These are phyloP conservation scores for Galagoides demidoff DNA, from an alignment of 2,797 vertebrate species.

Conservation along the genomic window DNA sequence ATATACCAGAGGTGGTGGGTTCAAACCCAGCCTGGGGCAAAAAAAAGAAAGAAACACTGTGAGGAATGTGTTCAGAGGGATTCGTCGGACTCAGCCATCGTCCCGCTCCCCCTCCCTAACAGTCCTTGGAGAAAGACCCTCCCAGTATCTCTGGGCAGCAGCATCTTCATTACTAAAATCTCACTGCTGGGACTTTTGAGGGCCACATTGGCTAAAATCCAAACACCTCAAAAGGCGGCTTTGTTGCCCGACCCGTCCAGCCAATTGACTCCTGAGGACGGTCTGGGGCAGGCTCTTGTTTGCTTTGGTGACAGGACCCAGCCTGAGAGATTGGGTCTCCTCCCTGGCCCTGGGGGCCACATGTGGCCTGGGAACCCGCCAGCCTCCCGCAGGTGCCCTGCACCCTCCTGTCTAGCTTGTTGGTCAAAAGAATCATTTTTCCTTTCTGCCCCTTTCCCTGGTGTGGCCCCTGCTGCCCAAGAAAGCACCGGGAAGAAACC, in stretches of 20 bases:
- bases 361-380: no score
- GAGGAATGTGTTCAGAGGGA: neutral
- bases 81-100: rapidly evolving
- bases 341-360: no score
- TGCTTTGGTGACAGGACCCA: neutral
- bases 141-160: rapidly evolving
- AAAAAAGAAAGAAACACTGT: no score
- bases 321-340: neutral
- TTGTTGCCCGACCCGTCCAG: neutral
- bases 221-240: neutral
- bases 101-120: rapidly evolving
- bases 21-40: no score
- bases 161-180: neutral
- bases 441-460: neutral
- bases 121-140: neutral
- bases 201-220: rapidly evolving
- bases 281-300: rapidly evolving
- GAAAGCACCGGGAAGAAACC: slow-evolving; percentile 28
- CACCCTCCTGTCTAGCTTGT: neutral
- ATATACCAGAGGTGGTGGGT: no score
- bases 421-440: neutral
- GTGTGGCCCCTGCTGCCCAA: neutral
- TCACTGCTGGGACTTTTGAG: neutral
- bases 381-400: rapidly evolving
- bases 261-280: rapidly evolving